phyloP scores from a whole-genome alignment of 1,140 invertebrate genomes.

The Limonius californicus region DNA sequence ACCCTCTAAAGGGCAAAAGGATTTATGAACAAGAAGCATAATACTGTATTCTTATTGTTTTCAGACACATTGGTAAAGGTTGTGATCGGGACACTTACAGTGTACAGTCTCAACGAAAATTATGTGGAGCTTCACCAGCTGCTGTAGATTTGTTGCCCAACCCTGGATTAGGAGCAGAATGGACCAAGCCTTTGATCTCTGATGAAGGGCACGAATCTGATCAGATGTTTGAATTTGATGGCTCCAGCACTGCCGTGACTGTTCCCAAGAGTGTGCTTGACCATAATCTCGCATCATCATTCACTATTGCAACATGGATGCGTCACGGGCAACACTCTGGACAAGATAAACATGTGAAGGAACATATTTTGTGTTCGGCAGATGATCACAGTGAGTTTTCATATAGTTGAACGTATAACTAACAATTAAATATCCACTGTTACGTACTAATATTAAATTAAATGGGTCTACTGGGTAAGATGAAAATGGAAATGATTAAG shows the following conservation, averaged over 20 bases:
- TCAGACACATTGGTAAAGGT: conserved; percentile 77
- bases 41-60: conserved; percentile 12
- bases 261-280: conserved; percentile 71
- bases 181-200: conserved; percentile 81
- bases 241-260: conserved; percentile 78
- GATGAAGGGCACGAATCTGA: conserved; percentile 88
- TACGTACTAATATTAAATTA: too few relatives aligned
- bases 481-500: too few relatives aligned
- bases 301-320: conserved; percentile 91
- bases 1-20: too few relatives aligned
- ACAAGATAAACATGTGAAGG: conserved; percentile 86
- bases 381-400: conserved; percentile 87
- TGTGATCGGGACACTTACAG: conserved; percentile 92
- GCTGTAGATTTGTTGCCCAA: conserved; percentile 83
- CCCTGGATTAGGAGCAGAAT: conserved; percentile 72
- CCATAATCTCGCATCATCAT: conserved; percentile 72
- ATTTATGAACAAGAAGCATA: too few relatives aligned
- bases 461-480: too few relatives aligned
- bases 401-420: not conserved
- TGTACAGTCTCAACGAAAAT: conserved; percentile 81
- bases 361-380: conserved; percentile 92
- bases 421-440: not conserved
- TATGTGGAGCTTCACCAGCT: conserved; percentile 69
- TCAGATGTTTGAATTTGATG: conserved; percentile 93
- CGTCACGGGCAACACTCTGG: conserved; percentile 67